phyloP scores from a whole-genome alignment of 1,140 invertebrate species.

The Lepidotrigona ventralis region DNA sequence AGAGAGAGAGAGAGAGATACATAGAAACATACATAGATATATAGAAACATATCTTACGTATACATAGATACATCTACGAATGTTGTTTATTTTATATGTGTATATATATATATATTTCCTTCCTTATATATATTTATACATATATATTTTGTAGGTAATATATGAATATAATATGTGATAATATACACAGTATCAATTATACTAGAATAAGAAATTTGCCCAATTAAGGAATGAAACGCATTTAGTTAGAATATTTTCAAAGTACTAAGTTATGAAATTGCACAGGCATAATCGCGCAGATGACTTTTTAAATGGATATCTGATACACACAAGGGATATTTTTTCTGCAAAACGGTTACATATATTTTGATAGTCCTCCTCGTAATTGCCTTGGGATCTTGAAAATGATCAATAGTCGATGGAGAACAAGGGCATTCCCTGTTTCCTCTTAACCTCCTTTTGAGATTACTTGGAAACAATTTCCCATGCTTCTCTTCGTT shows the following conservation, averaged over 20 bases:
- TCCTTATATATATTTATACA: no score
- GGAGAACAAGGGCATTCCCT: slow-evolving; percentile 16
- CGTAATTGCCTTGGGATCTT: neutral
- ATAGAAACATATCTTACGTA: neutral
- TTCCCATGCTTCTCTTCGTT: neutral
- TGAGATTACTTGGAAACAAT: neutral
- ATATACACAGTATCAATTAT: neutral
- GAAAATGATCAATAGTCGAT: neutral
- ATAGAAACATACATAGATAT: neutral
- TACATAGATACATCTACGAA: neutral
- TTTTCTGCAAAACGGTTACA: neutral
- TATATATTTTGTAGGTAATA: no score
- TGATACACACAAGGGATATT: neutral
- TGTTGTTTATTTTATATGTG: neutral
- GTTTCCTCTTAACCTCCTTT: neutral
- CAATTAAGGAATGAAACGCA: neutral
- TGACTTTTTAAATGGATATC: neutral
- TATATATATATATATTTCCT: no score
- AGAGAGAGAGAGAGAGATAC: no score
- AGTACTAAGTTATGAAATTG: neutral
- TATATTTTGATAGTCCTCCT: neutral
- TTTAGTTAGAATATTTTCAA: neutral
- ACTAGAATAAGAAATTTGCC: neutral
- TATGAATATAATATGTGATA: no score
- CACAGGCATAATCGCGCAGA: neutral